Conservation (phyloP, 2,888 invertebrate species). For the Pyrocoelia pectoralis region DNA sequence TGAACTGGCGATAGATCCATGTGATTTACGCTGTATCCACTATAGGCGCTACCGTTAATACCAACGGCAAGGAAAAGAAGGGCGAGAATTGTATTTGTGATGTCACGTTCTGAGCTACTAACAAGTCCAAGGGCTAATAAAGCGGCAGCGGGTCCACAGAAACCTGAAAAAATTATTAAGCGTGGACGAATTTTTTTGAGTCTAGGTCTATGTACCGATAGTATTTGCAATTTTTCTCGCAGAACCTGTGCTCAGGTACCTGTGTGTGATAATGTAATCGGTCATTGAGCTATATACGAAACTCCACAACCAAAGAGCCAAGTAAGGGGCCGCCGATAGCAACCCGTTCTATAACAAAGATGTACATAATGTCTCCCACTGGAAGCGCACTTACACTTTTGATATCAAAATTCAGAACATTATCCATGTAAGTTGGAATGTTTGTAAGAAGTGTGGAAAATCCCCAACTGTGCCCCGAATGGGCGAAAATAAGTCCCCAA, state of each 20-base stretch:
- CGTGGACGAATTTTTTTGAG: neutral
- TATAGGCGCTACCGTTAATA: slow-evolving; percentile 77
- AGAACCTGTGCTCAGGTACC: slow-evolving; percentile 62
- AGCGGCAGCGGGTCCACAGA: slow-evolving; percentile 74
- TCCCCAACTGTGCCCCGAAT: slow-evolving; percentile 80
- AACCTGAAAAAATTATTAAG: slow-evolving; percentile 44
- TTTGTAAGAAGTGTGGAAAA: slow-evolving; percentile 86
- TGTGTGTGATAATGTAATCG: slow-evolving; percentile 66
- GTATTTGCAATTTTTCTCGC: slow-evolving; percentile 74
- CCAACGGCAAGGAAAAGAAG: slow-evolving; percentile 77
- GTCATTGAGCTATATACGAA: slow-evolving; percentile 75
- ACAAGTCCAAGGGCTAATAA: slow-evolving; percentile 68
- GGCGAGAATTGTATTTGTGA: slow-evolving; percentile 68
- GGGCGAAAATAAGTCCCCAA: slow-evolving; percentile 75
- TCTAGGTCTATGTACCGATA: slow-evolving; percentile 61
- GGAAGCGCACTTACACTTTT: slow-evolving; percentile 64
- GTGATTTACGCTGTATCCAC: slow-evolving; percentile 81
- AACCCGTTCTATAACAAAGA: slow-evolving; percentile 66
- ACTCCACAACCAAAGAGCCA: slow-evolving; percentile 75
- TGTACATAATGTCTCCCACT: no score
- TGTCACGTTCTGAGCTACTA: slow-evolving; percentile 64
- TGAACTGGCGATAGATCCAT: slow-evolving; percentile 86
- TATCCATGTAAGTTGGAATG: slow-evolving; percentile 81
- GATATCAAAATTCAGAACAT: slow-evolving; percentile 75
- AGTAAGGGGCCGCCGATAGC: slow-evolving; percentile 75